Evolutionary conservation across 2,797 vertebrate genomes (phyloP).

Genomic region (Momotus momota): DNA sequence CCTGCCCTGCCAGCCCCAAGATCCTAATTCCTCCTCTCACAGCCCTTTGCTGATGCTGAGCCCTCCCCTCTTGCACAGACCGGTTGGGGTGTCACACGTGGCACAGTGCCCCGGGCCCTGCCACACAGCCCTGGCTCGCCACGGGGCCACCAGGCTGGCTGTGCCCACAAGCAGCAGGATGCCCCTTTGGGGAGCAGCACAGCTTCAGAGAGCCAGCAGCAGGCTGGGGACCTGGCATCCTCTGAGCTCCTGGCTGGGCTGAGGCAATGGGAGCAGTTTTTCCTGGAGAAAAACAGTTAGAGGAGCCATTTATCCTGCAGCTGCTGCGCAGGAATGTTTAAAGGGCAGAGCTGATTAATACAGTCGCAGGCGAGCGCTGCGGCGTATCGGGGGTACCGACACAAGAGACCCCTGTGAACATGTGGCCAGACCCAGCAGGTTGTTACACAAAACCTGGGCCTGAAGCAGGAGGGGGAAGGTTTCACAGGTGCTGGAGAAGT

Average conservation of each 20-base stretch:
- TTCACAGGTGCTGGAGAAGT: background rate
- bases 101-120: background rate
- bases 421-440: fast-evolving
- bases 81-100: fast-evolving
- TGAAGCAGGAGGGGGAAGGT: background rate
- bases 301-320: background rate
- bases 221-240: background rate
- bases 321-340: background rate
- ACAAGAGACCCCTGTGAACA: fast-evolving
- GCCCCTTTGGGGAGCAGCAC: background rate
- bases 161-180: background rate
- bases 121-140: background rate
- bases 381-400: background rate
- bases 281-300: background rate
- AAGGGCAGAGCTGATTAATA: slow-evolving; percentile 13
- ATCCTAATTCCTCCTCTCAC: background rate
- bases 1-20: background rate
- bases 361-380: background rate
- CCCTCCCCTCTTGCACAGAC: background rate
- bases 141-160: background rate
- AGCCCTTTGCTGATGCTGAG: background rate
- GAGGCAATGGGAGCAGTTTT: background rate
- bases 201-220: background rate
- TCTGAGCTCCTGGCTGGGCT: background rate
- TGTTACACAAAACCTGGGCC: background rate